phyloP scores from a whole-genome alignment of 92 coral and sea anemone genomes.

The Anthopleura xanthogrammica region DNA sequence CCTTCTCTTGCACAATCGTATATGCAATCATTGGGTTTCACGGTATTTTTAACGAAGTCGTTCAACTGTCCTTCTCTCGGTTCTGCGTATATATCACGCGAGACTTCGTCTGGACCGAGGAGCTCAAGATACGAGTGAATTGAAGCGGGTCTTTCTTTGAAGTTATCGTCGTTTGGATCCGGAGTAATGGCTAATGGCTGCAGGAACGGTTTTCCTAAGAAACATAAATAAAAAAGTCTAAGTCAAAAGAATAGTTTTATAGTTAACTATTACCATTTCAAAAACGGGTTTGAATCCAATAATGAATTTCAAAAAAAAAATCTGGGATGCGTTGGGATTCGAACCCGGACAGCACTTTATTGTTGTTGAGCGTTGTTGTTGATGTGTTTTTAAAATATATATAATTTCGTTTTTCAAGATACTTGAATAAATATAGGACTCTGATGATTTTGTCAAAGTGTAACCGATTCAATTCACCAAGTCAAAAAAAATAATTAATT shows the following conservation, averaged over 20 bases:
- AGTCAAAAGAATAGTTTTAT: background rate
- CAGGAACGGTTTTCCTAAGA: constrained; percentile 26
- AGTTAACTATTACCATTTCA: no score
- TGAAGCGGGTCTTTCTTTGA: constrained; percentile 14
- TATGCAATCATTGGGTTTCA: background rate
- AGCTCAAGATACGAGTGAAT: constrained; percentile 34
- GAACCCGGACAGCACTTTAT: no score
- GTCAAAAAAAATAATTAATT: no score
- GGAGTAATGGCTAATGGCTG: constrained; percentile 35
- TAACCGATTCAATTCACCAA: no score
- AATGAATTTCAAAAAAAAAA: no score
- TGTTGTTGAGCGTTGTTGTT: no score
- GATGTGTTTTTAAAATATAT: no score
- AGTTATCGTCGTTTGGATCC: background rate
- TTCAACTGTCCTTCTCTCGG: constrained; percentile 14
- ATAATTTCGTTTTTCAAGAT: no score
- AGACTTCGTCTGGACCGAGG: constrained; percentile 23
- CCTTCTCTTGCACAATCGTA: constrained; percentile 39
- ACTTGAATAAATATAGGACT: no score
- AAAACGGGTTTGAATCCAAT: no score
- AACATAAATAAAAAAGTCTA: background rate
- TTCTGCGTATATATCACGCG: constrained; percentile 11
- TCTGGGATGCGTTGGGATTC: no score
- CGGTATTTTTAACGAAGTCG: background rate
- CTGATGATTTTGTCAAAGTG: no score